Evolutionary conservation across 2,113 vertebrate genomes (phyloP).

Genomic region (Halichoeres trimaculatus): DNA sequence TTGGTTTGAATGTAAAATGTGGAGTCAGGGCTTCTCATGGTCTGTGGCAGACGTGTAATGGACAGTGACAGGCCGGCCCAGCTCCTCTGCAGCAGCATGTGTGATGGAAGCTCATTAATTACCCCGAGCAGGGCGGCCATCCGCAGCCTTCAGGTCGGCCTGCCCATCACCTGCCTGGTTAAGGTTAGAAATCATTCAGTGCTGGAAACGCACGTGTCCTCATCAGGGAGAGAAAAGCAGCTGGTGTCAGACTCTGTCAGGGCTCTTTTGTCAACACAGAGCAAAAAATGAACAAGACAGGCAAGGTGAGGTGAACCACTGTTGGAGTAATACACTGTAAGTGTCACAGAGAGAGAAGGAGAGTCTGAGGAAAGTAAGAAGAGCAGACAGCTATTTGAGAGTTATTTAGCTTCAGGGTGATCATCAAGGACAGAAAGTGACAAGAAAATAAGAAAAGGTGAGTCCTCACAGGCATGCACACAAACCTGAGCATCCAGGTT

Average conservation of each 20-base stretch:
- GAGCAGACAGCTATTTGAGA: not conserved
- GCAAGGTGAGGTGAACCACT: constrained; percentile 4
- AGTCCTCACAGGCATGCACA: too few species aligned
- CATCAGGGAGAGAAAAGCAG: constrained; percentile 57
- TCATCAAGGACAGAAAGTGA: not conserved
- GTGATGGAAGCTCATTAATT: constrained; percentile 79
- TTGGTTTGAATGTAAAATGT: constrained; percentile 14
- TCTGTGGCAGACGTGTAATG: constrained; percentile 45
- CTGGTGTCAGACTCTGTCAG: constrained; percentile 60
- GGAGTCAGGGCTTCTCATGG: constrained; percentile 32
- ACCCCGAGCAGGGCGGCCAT: constrained; percentile 52
- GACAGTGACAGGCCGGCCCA: constrained; percentile 49
- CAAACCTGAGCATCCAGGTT: too few species aligned
- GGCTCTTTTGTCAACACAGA: constrained; percentile 54
- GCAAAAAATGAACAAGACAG: constrained; percentile 33
- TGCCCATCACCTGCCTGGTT: constrained; percentile 73
- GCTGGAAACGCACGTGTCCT: constrained; percentile 47
- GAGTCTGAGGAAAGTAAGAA: not conserved
- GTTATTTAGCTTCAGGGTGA: not conserved
- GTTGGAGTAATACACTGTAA: constrained; percentile 12
- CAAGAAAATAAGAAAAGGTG: too few species aligned
- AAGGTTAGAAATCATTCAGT: constrained; percentile 67
- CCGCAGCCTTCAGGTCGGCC: constrained; percentile 36
- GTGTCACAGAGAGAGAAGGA: not conserved
- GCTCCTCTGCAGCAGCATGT: constrained; percentile 38